phyloP scores from a whole-genome alignment of 1,140 invertebrate species.

The Atta colombica region DNA sequence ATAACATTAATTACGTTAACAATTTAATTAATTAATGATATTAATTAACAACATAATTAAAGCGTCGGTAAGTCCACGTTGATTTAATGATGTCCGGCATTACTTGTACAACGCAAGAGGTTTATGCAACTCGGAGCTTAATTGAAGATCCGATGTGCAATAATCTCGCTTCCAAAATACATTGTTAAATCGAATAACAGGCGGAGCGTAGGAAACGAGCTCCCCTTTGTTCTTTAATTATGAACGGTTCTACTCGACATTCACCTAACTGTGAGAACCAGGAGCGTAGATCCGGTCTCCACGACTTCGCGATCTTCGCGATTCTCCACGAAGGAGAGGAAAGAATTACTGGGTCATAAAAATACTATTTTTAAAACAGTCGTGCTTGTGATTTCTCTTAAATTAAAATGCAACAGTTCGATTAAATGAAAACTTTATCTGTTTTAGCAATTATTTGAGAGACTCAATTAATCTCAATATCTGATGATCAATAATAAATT shows the following conservation, averaged over 20 bases:
- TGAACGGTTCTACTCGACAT: conserved; percentile 65
- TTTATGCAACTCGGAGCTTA: conserved; percentile 37
- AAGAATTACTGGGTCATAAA: conserved; percentile 65
- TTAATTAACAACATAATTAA: conserved; percentile 1
- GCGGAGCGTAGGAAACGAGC: conserved; percentile 46
- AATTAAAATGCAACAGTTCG: neutral
- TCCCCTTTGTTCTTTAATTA: conserved; percentile 75
- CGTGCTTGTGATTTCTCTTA: neutral
- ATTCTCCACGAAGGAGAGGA: conserved; percentile 57
- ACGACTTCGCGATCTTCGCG: conserved; percentile 42
- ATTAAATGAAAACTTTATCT: conserved; percentile 12
- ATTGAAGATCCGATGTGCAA: conserved; percentile 1
- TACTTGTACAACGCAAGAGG: conserved; percentile 28
- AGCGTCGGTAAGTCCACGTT: neutral
- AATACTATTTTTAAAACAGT: conserved; percentile 39
- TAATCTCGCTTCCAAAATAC: conserved; percentile 38
- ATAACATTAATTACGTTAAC: neutral
- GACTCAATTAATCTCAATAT: neutral
- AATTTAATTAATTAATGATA: neutral
- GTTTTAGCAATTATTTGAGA: neutral
- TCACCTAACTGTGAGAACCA: conserved; percentile 75
- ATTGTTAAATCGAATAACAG: conserved; percentile 63
- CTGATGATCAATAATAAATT: neutral
- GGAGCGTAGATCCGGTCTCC: conserved; percentile 74
- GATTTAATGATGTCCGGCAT: conserved; percentile 16